Conservation (phyloP, 2,797 vertebrate genomes). For the Eurystomus glaucurus region DNA sequence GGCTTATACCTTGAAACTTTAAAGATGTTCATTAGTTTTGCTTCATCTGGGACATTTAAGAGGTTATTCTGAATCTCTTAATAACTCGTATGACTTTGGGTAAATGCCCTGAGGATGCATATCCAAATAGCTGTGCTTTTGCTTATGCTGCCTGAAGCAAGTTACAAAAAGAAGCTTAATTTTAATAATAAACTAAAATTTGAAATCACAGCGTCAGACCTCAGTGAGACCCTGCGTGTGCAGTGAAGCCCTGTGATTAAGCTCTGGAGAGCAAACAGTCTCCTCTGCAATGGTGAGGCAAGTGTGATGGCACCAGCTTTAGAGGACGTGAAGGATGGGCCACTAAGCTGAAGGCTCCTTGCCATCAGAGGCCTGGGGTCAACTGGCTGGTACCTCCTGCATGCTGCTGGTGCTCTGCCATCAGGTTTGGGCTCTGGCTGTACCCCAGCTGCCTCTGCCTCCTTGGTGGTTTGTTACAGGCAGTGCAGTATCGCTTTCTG, state of each 20-base stretch:
- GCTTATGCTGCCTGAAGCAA: not conserved
- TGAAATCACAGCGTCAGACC: not conserved
- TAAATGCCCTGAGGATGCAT: not conserved
- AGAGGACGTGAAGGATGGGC: fast-evolving
- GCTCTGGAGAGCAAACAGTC: not conserved
- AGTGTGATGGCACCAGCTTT: fast-evolving
- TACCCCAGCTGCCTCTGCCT: not conserved
- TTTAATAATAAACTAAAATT: not conserved
- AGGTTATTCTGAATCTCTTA: not conserved
- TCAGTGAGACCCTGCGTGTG: not conserved
- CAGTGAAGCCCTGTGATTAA: not conserved
- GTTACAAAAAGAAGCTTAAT: not conserved
- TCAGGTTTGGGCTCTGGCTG: not conserved
- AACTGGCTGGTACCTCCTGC: not conserved
- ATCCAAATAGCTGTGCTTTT: conserved; percentile 4
- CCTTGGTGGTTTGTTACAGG: not conserved
- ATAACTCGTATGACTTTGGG: not conserved
- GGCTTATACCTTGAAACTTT: not conserved
- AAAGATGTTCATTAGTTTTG: not conserved
- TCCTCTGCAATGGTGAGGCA: fast-evolving
- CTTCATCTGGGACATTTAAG: not conserved
- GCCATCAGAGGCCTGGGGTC: not conserved
- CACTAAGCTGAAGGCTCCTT: not conserved
- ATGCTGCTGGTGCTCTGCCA: not conserved
- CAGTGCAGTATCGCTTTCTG: not conserved